Evolutionary conservation across 2,888 invertebrate genomes (phyloP), one percentile per base, ranked within the genome.

Genomic region (Yponomeuta cagnagella): DNA sequence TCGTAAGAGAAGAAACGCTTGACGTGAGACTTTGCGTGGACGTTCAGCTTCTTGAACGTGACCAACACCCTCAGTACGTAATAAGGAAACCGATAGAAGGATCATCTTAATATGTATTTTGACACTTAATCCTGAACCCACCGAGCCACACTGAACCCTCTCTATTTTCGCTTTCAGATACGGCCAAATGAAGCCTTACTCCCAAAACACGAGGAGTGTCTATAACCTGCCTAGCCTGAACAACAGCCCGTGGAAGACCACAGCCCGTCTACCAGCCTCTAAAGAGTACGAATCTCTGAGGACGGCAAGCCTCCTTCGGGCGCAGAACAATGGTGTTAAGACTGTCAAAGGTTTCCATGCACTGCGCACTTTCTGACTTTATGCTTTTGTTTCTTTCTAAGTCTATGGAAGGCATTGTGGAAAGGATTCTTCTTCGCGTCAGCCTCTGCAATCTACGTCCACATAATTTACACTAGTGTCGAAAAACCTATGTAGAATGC

Each of bases 331-430:
- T 77, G 89, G 88, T 85, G 90, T 86, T 87, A 80, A 87, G 76
- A 89, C 88, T 85, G 91, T 86, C 87, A 88, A 85, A 88, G 84
- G 83, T 88, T 82, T 70, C 71, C 76, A 74, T 43, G 83, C 87
- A 85, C 82, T 85, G 86, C 86, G 73, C 52, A 68, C 74, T 75
- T 76, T 73, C 37, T n/a, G 30, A 66, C 52, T 69, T 63, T 68
- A 30, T 71, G 10, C 37, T 33, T 23, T 65, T 10, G 31, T 70
- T 33, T 15, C 37, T 63, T 37, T 63, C 37, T 3, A 33, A 43
- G 43, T 43, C 43, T 43, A 5, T 8, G 6, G 6, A 43, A 43
- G 8, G 5, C 43, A 43, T 43, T 43, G 9, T 43, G 8, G 43
- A 43, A 43, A 8, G 5, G 43, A 43, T 43, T 43, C 43, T 43